phyloP scores from a whole-genome alignment of 2,113 vertebrate species.

The Phrynosoma platyrhinos region DNA sequence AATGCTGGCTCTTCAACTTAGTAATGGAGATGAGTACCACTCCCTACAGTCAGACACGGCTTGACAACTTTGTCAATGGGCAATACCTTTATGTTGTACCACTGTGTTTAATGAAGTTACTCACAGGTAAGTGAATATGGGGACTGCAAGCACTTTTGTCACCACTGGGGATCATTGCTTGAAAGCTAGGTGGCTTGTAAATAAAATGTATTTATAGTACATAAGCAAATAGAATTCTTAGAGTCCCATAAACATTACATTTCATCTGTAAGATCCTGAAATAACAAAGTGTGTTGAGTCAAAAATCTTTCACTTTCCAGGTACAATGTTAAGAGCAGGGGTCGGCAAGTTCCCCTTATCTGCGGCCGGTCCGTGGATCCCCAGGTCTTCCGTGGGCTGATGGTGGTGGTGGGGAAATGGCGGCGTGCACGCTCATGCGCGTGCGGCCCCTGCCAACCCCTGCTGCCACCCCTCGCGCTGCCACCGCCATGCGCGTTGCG shows the following conservation, averaged over 20 bases:
- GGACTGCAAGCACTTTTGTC: constrained; percentile 40
- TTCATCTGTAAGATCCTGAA: constrained; percentile 66
- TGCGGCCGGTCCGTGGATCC: too few species aligned
- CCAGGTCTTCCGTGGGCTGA: too few species aligned
- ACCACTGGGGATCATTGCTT: constrained; percentile 27
- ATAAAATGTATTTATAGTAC: constrained; percentile 32
- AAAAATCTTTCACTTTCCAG: constrained; percentile 54
- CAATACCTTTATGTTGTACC: not conserved
- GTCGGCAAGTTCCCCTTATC: too few species aligned
- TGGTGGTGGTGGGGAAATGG: too few species aligned
- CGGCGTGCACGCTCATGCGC: too few species aligned
- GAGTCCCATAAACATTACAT: constrained; percentile 64
- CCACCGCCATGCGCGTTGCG: too few species aligned
- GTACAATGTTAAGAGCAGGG: not conserved
- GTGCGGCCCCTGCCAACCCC: too few species aligned
- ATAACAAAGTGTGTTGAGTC: constrained; percentile 64
- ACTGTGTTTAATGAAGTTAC: not conserved
- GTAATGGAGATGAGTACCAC: too few species aligned
- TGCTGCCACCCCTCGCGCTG: too few species aligned
- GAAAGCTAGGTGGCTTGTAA: constrained; percentile 58
- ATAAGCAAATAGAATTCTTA: constrained; percentile 63
- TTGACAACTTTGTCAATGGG: too few species aligned
- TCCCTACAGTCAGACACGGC: too few species aligned
- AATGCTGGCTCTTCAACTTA: too few species aligned
- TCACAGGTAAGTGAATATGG: not conserved